Conservation (phyloP, 2,888 invertebrate species). For the Anticlea derivata region DNA sequence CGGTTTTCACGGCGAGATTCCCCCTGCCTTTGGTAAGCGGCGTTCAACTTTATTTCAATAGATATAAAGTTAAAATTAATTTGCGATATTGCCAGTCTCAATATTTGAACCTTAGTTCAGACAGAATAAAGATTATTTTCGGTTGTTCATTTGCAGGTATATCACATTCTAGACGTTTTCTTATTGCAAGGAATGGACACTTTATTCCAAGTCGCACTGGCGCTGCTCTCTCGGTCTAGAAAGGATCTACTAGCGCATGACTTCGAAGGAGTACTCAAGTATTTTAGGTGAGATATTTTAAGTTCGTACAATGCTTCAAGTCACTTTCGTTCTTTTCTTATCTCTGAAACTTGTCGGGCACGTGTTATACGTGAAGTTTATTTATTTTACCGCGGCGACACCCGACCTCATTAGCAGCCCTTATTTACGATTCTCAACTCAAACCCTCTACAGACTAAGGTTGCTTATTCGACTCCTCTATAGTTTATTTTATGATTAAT, state of each 20-base stretch:
- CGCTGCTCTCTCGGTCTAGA: slow-evolving; percentile 94
- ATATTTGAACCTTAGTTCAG: neutral
- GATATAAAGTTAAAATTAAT: neutral
- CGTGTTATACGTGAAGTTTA: too few relatives aligned
- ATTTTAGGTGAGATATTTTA: slow-evolving; percentile 87
- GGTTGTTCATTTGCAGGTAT: slow-evolving; percentile 84
- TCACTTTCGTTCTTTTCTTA: slow-evolving; percentile 4
- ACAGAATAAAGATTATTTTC: neutral
- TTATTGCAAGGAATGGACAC: slow-evolving; percentile 97
- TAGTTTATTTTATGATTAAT: too few relatives aligned
- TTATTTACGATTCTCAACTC: too few relatives aligned
- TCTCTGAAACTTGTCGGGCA: slow-evolving; percentile 18
- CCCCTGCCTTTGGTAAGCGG: slow-evolving; percentile 91
- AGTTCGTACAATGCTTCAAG: neutral
- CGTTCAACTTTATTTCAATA: neutral
- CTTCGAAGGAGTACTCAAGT: slow-evolving; percentile 98
- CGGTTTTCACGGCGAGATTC: slow-evolving; percentile 99
- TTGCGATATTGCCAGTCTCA: too few relatives aligned
- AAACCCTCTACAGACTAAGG: too few relatives aligned
- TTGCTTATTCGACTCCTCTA: too few relatives aligned
- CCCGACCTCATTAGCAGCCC: too few relatives aligned
- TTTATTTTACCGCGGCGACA: too few relatives aligned
- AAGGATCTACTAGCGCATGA: slow-evolving; percentile 96
- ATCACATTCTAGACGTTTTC: slow-evolving; percentile 98
- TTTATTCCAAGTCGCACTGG: slow-evolving; percentile 97